These are phyloP conservation scores for Hirtodrosophila histrioides DNA, from an alignment of 2,888 invertebrate species.

Conservation along the genomic window DNA sequence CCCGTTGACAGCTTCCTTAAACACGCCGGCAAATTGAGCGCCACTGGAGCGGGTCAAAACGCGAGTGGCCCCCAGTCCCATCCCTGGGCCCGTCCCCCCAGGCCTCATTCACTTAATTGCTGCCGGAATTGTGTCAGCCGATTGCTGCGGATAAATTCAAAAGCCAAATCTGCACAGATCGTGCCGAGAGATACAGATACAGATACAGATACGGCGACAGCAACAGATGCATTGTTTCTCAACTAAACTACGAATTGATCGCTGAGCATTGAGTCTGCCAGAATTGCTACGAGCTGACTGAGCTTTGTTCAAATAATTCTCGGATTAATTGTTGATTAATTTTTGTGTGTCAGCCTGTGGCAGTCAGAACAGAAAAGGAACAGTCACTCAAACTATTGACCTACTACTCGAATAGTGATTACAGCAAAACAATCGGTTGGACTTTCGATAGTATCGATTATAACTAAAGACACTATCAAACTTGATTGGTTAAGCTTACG, in stretches of 20 bases:
- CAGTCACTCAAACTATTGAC: too few relatives aligned
- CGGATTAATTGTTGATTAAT: slow-evolving; percentile 68
- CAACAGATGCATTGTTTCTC: slow-evolving; percentile 33
- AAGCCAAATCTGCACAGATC: slow-evolving; percentile 63
- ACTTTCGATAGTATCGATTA: too few relatives aligned
- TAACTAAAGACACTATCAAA: too few relatives aligned
- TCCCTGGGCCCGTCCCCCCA: neutral
- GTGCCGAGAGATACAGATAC: slow-evolving; percentile 67
- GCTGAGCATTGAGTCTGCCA: slow-evolving; percentile 1
- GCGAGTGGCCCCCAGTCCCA: slow-evolving; percentile 26
- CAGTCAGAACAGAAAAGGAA: too few relatives aligned
- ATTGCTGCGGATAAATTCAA: slow-evolving; percentile 55
- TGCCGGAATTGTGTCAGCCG: slow-evolving; percentile 75
- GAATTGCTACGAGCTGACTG: neutral
- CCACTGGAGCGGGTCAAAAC: slow-evolving; percentile 40
- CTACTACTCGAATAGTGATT: too few relatives aligned
- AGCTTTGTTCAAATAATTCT: slow-evolving; percentile 31
- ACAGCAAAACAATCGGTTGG: too few relatives aligned
- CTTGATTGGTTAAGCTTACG: too few relatives aligned
- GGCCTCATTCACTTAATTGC: slow-evolving; percentile 68
- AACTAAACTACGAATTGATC: slow-evolving; percentile 2
- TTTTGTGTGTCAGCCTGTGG: slow-evolving; percentile 36
- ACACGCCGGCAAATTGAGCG: slow-evolving; percentile 51
- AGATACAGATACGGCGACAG: slow-evolving; percentile 45
- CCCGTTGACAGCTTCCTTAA: slow-evolving; percentile 78